Evolutionary conservation across 1,140 invertebrate species (phyloP).

Genomic region (Eciton burchellii): DNA sequence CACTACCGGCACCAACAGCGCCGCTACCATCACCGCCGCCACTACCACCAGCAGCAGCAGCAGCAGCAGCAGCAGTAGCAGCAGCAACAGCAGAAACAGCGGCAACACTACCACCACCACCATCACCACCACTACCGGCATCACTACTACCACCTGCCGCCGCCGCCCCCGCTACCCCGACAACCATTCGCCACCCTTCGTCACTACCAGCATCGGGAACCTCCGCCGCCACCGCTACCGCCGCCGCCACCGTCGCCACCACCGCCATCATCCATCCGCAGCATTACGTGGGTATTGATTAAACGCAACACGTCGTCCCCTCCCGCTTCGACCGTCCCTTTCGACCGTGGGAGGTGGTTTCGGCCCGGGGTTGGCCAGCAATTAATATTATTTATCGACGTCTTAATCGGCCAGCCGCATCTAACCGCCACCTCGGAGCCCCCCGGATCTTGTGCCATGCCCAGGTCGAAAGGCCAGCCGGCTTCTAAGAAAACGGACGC

Average conservation of each 20-base stretch:
- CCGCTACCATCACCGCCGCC: neutral
- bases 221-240: conserved; percentile 55
- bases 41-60: conserved; percentile 18
- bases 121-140: neutral
- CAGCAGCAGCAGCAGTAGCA: conserved; percentile 71
- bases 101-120: conserved; percentile 12
- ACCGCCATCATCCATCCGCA: conserved; percentile 72
- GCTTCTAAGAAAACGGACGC: conserved; percentile 45
- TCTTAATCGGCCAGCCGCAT: conserved; percentile 84
- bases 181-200: conserved; percentile 50
- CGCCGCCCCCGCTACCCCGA: conserved; percentile 9
- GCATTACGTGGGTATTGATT: conserved; percentile 83
- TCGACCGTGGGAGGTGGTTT: conserved; percentile 61
- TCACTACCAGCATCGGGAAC: conserved; percentile 58
- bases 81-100: no score
- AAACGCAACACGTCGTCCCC: conserved; percentile 79
- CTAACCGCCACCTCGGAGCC: conserved; percentile 74
- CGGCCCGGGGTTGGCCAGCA: conserved; percentile 76
- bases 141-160: conserved; percentile 14
- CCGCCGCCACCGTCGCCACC: conserved; percentile 41
- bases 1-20: conserved; percentile 24
- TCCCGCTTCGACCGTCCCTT: conserved; percentile 39
- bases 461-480: conserved; percentile 48
- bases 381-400: conserved; percentile 86
- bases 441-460: conserved; percentile 46